Base-by-base conservation (phyloP, 1,140 invertebrate genomes). In the Trypoxylus dichotomus region DNA sequence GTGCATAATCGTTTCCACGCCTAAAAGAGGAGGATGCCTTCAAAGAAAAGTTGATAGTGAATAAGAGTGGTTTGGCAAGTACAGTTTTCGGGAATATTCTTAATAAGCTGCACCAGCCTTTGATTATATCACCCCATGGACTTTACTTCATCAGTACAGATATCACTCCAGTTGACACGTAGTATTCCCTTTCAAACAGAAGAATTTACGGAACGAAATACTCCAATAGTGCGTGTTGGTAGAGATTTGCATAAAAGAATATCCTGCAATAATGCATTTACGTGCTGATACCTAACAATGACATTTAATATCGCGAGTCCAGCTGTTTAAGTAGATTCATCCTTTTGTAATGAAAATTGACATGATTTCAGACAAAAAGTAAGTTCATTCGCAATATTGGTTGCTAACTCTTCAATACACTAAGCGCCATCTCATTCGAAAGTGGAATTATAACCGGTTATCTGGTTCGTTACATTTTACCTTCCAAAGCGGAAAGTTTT, bases 311-410 rank as follows among this genome's bases (percentile, higher is more conserved):
- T 58, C 47, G 47, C 73, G 37, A 76, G 13, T 21, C 29, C 72
- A 78, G 79, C 74, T 54, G 76, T 25, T 43, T 79, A 54, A 37
- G 77, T 78, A 41, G 73, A 78, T 78, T 79, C 79, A 60, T 78
- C 79, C 37, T 75, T 60, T 76, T 79, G 77, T 54, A 75, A 47
- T 54, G 79, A 74, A 78, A 78, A 78, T 43, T 79, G 60, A 71
- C 75, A 76, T 43, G 24, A 71, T 79, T 58, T 77, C 25, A 80
- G 77, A 74, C 75, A 72, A 75, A 76, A 78, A 76, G 75, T 76
- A 63, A 79, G 73, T 79, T 80, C 68, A 72, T 72, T 79, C 75
- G 76, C 27, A 25, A 72, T 72, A 72, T 29, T 72, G 68, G 7
- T 72, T 72, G 68, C 68, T 25, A 72, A 25, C 8, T 72, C 29